These are phyloP conservation scores for Chondrilla cf. caribensis DNA, from an alignment of 37 sponge, comb jelly and placozoan genomes.

Conservation along the genomic window DNA sequence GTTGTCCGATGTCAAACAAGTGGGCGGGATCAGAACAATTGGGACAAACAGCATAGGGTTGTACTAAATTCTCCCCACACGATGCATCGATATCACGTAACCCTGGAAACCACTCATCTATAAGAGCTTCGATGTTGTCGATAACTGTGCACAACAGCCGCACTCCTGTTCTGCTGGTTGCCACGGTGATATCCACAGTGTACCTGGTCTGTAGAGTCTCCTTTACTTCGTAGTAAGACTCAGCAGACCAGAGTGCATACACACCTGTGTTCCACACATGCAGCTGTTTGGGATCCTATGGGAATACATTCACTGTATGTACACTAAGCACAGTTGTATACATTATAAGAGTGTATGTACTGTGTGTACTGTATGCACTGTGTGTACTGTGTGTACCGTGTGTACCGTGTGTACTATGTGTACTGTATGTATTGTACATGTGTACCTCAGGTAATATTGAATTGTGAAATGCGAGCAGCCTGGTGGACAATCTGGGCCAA, in stretches of 20 bases:
- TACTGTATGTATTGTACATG: no score
- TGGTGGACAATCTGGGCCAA: conserved; percentile 70
- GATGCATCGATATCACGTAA: conserved; percentile 36
- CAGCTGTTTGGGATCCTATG: neutral
- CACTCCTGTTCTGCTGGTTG: conserved; percentile 31
- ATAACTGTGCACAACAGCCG: conserved; percentile 52
- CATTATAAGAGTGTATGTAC: no score
- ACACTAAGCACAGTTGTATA: no score
- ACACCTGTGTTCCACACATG: conserved; percentile 48
- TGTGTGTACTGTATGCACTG: no score
- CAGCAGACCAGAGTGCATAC: conserved; percentile 44
- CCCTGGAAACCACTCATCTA: conserved; percentile 83
- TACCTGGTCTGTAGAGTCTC: neutral
- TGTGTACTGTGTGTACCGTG: no score
- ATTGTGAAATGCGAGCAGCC: conserved; percentile 46
- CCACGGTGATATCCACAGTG: conserved; percentile 52
- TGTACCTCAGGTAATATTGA: neutral
- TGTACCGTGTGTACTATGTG: no score
- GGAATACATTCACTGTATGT: no score
- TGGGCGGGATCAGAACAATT: conserved; percentile 32
- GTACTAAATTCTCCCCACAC: conserved; percentile 41
- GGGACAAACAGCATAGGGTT: conserved; percentile 53
- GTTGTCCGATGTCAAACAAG: neutral
- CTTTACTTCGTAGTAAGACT: conserved; percentile 46
- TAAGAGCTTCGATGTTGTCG: conserved; percentile 69